A percentile compares a stretch with the other conserved stretches of the same genome.
Evolutionary conservation across 2,888 invertebrate species (phyloP).

Genomic region (Drosophila antonietae): DNA sequence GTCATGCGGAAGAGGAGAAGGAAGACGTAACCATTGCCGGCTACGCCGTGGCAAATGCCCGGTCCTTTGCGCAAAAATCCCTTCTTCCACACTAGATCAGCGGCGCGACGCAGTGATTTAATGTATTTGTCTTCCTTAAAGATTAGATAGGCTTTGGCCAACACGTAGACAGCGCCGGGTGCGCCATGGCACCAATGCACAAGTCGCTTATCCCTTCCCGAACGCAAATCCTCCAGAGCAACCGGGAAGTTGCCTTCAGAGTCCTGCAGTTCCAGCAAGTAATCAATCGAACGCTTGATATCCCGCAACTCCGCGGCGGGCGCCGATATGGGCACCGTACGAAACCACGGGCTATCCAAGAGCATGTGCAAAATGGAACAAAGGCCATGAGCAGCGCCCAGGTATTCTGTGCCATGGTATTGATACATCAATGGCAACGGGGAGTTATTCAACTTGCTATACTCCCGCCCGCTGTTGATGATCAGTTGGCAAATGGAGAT

Average conservation of each 20-base stretch:
- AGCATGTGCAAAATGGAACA: constrained; percentile 88
- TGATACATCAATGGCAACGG: constrained; percentile 91
- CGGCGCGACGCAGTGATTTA: constrained; percentile 88
- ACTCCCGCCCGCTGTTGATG: constrained; percentile 89
- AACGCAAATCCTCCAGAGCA: constrained; percentile 88
- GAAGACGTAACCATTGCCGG: constrained; percentile 93
- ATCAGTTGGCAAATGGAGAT: constrained; percentile 89
- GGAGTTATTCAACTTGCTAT: constrained; percentile 87
- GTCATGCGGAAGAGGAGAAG: constrained; percentile 91
- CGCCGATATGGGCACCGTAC: constrained; percentile 71
- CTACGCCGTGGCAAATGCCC: constrained; percentile 95
- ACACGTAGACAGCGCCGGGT: constrained; percentile 91
- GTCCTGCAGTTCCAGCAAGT: constrained; percentile 86
- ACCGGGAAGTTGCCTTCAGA: constrained; percentile 91
- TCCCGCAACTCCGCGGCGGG: constrained; percentile 84
- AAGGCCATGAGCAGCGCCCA: constrained; percentile 88
- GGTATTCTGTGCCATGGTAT: constrained; percentile 85
- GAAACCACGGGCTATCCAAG: constrained; percentile 86
- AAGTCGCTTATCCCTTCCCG: constrained; percentile 87
- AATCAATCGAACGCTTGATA: constrained; percentile 89
- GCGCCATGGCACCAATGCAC: constrained; percentile 97
- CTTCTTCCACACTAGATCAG: constrained; percentile 92
- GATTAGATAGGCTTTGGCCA: constrained; percentile 91
- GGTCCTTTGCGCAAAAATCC: constrained; percentile 95
- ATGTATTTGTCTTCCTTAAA: constrained; percentile 91